phyloP scores from a whole-genome alignment of 2,888 invertebrate genomes.

The Alentia gelatinosa region DNA sequence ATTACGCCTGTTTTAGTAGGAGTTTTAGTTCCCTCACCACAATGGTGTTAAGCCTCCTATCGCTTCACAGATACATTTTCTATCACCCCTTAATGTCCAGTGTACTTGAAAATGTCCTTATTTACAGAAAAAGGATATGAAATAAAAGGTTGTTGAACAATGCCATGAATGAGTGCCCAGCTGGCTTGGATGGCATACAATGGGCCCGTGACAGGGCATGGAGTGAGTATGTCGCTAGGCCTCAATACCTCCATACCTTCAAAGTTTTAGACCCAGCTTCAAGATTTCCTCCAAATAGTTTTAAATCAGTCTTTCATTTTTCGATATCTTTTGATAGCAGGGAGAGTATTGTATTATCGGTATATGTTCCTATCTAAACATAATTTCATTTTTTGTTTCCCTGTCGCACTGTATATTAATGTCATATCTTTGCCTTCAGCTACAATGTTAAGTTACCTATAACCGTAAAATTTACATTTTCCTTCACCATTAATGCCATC shows the following conservation, averaged over 20 bases:
- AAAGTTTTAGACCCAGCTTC: not conserved
- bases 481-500: too few relatives aligned
- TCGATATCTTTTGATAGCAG: not conserved
- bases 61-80: not conserved
- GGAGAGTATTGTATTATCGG: too few relatives aligned
- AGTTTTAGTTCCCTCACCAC: too few relatives aligned
- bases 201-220: not conserved
- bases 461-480: too few relatives aligned
- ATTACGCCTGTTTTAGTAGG: too few relatives aligned
- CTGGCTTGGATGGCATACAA: slow-evolving; percentile 27
- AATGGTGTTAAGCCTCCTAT: too few relatives aligned
- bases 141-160: slow-evolving; percentile 39
- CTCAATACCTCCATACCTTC: slow-evolving; percentile 4
- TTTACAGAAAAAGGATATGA: slow-evolving; percentile 45
- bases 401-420: too few relatives aligned
- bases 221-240: slow-evolving; percentile 34
- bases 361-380: too few relatives aligned
- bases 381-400: too few relatives aligned
- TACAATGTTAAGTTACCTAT: too few relatives aligned
- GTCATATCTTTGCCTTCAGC: too few relatives aligned
- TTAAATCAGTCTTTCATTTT: not conserved
- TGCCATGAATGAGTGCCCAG: slow-evolving; percentile 35
- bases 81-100: slow-evolving; percentile 30
- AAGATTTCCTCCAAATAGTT: not conserved
- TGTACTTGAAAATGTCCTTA: slow-evolving; percentile 47